Percentiles rank a stretch among this genome's conserved stretches.
Conservation (phyloP, 2,797 vertebrate genomes). For the Podarcis siculus region DNA sequence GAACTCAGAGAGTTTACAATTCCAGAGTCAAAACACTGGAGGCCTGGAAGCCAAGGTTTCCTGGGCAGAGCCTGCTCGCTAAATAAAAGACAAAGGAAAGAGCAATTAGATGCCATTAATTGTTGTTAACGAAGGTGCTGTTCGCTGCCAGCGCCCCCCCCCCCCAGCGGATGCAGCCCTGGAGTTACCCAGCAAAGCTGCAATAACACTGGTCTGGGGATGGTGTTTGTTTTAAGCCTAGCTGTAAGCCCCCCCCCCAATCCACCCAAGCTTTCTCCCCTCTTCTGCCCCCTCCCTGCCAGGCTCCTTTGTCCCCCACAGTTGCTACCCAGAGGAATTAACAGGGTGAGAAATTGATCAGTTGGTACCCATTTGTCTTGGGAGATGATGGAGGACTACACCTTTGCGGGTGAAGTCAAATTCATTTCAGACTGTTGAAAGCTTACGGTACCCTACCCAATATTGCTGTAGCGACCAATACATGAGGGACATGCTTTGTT, state of each 20-base stretch:
- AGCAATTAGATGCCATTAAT: constrained; percentile 69
- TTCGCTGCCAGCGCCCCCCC: constrained; percentile 48
- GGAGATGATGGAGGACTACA: too few relatives aligned
- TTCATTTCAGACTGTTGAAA: too few relatives aligned
- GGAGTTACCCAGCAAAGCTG: constrained; percentile 32
- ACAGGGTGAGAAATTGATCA: too few relatives aligned
- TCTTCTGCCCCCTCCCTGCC: neutral
- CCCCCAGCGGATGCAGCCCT: constrained; percentile 43
- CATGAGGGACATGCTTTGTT: too few relatives aligned
- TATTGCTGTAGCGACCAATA: too few relatives aligned
- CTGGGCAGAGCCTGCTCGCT: constrained; percentile 78
- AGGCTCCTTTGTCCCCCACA: neutral
- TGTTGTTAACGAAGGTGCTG: constrained; percentile 61
- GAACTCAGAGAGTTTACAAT: constrained; percentile 65
- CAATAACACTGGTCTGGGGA: constrained; percentile 1
- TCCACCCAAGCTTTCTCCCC: rapidly evolving
- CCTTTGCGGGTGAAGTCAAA: too few relatives aligned
- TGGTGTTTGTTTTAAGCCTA: constrained; percentile 34
- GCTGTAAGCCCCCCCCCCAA: neutral
- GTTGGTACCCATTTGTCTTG: too few relatives aligned
- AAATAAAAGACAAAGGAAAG: constrained; percentile 80
- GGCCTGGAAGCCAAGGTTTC: constrained; percentile 73
- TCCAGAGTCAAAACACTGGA: constrained; percentile 68
- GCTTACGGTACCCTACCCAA: too few relatives aligned
- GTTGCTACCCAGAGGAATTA: rapidly evolving